Conservation (phyloP, 2,113 vertebrate species). For the Petaurus breviceps region DNA sequence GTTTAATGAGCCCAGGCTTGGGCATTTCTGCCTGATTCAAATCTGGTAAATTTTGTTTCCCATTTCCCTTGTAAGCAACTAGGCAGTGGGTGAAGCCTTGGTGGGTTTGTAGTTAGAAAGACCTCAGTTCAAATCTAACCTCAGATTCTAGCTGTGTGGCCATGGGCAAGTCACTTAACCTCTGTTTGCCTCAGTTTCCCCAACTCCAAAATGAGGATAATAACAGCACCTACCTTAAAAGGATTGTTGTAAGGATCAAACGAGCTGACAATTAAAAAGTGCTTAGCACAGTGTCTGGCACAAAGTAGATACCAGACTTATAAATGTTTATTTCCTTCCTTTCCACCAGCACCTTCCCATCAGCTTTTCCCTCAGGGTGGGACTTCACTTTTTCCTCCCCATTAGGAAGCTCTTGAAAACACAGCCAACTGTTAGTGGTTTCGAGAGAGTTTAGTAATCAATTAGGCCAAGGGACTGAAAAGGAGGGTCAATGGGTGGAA, state of each 20-base stretch:
- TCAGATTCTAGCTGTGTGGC: not conserved
- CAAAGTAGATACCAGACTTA: too few species aligned
- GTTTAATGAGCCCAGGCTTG: conserved; percentile 47
- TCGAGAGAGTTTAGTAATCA: not conserved
- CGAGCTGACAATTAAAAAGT: not conserved
- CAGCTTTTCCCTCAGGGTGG: not conserved
- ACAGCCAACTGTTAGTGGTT: not conserved
- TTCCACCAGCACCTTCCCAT: too few species aligned
- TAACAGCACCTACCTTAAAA: not conserved
- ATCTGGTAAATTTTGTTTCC: conserved; percentile 8
- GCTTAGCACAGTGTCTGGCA: not conserved
- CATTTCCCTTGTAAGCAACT: not conserved
- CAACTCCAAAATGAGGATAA: not conserved
- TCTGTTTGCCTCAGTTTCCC: not conserved
- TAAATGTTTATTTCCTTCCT: not conserved
- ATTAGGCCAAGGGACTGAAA: not conserved
- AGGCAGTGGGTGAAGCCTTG: not conserved
- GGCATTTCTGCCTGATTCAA: conserved; percentile 47
- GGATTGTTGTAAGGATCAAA: not conserved
- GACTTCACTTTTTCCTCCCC: not conserved
- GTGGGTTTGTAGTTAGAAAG: not conserved
- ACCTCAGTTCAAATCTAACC: not conserved
- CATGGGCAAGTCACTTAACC: not conserved
- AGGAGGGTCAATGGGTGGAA: not conserved
- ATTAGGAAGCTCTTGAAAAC: not conserved